Evolutionary conservation across 2,113 vertebrate genomes (phyloP).

Genomic region (Eidolon helvum): DNA sequence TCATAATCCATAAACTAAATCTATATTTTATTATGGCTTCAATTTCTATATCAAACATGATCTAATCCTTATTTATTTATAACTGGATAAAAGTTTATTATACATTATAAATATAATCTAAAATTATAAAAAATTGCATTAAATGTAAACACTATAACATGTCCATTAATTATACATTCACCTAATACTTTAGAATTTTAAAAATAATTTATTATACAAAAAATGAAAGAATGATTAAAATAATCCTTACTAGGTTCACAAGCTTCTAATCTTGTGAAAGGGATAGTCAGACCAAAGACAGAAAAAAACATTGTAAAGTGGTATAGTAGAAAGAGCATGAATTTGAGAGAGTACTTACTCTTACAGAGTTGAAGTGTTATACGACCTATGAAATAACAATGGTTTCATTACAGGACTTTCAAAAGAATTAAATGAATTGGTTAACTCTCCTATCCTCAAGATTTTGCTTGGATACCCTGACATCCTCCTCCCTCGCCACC

Average conservation of each 20-base stretch:
- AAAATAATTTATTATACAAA: not conserved
- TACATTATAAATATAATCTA: not conserved
- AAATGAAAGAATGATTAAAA: not conserved
- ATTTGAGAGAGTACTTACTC: not conserved
- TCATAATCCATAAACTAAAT: not conserved
- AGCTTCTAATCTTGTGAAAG: not conserved
- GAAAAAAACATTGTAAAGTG: not conserved
- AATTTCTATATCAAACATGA: not conserved
- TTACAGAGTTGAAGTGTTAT: not conserved
- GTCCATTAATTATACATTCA: not conserved
- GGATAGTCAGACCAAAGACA: not conserved
- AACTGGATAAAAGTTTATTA: not conserved
- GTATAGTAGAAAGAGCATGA: not conserved
- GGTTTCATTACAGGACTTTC: not conserved
- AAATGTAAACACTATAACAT: not conserved
- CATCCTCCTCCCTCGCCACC: rapidly evolving
- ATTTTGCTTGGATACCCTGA: not conserved
- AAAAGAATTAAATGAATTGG: not conserved
- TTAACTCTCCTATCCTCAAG: not conserved
- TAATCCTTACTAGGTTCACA: not conserved
- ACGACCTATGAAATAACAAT: not conserved
- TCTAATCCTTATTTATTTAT: not conserved
- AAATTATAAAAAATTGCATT: not conserved
- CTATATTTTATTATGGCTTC: not conserved
- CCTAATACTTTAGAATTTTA: not conserved